A percentile compares a stretch with the other conserved stretches of the same genome.
Evolutionary conservation across 2,797 vertebrate species (phyloP).

Genomic region (Hyperoplus lanceolatus): DNA sequence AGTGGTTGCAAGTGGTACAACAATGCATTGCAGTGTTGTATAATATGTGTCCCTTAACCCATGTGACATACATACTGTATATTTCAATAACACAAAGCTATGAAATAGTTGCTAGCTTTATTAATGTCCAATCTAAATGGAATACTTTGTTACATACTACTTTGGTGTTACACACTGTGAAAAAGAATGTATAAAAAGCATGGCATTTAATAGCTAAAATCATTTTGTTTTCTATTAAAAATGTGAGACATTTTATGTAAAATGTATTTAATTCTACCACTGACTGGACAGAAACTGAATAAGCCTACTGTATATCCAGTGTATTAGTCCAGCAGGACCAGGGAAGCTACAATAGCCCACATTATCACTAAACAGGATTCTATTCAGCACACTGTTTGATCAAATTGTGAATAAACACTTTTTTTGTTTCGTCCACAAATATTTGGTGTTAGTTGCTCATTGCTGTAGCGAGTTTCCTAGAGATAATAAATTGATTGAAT

Average conservation of each 20-base stretch:
- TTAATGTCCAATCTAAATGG: no score
- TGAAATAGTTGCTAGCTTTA: no score
- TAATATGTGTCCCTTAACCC: neutral
- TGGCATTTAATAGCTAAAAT: neutral
- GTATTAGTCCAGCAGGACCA: no score
- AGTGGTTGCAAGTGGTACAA: neutral
- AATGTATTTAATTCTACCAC: neutral
- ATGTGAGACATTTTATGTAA: neutral
- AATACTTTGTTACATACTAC: no score
- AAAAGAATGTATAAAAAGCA: neutral
- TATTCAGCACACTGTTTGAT: neutral
- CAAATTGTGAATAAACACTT: neutral
- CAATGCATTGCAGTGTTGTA: neutral
- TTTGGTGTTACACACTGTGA: no score
- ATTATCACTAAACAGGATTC: neutral
- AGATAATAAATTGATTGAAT: neutral
- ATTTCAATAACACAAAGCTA: neutral
- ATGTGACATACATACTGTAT: neutral
- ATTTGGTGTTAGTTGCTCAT: neutral
- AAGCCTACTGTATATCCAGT: neutral
- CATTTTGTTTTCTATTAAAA: neutral
- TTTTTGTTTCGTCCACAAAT: neutral
- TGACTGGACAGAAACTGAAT: neutral
- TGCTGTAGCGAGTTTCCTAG: neutral
- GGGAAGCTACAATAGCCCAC: no score